Evolutionary conservation across 2,797 vertebrate species (phyloP), one percentile per base, ranked within the genome.

Genomic region (Darevskia mixta): DNA sequence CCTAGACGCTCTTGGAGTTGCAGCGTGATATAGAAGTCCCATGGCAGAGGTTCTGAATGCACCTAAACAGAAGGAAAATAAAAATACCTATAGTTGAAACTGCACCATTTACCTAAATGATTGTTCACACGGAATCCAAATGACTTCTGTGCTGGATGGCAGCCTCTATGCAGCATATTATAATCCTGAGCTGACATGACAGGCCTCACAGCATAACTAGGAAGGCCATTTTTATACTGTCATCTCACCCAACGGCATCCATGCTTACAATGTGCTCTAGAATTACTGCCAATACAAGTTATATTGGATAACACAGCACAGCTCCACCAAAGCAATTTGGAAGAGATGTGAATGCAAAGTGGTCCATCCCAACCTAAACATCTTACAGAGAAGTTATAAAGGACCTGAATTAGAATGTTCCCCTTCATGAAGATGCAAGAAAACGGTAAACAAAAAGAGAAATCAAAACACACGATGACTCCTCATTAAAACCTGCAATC

Each of bases 1-100:
- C 91, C 90, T 90, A 97, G 93, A 66, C 97, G 96, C 79, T 96
- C 95, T 86, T 92, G 96, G 85, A 98, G 89, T 61, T 97, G 95
- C 75, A 94, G 87, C 0, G 82, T 94, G 89, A 98, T 96, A 72
- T 97, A 98, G 89, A 97, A 97, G 92, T 98, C 97, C 97, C 97
- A 98, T 23, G 97, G 97, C 76, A 97, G 87, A 79, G 97, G 95
- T 82, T 97, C 95, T 87, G 93, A 95, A 41, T 95, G 95, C 32
- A 97, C 96, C 97, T 98, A 91, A 71, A 96, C 86, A 35, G 80
- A 88, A 43, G 86, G 17, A 87, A 0, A 5, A 2, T 79, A 89
- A 17, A 49, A 76, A 0, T 87, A 91, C 8, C 4, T 43, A 73
- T 29, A 82, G n/a, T 89, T 88, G 86, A 67, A 41, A 29, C 4